phyloP scores from a whole-genome alignment of 2,113 vertebrate species.

The Ageneiosus marmoratus region DNA sequence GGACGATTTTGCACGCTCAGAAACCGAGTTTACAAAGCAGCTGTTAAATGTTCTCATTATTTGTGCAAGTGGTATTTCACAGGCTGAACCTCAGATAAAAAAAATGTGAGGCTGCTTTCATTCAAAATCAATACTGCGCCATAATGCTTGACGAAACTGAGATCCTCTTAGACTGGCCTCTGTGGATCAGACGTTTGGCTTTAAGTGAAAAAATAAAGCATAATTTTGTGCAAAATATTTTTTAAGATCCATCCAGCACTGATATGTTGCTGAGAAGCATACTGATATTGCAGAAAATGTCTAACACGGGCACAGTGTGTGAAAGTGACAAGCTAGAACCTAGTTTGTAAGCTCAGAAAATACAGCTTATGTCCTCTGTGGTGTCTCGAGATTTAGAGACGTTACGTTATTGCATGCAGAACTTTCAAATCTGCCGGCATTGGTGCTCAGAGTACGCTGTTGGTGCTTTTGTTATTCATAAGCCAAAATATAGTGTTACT shows the following conservation, averaged over 20 bases:
- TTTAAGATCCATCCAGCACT: neutral
- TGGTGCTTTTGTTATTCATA: conserved; percentile 44
- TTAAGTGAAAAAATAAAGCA: neutral
- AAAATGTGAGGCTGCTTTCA: conserved; percentile 19
- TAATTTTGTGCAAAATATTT: neutral
- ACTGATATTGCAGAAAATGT: neutral
- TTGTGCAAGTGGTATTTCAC: conserved; percentile 2
- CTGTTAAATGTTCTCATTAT: conserved; percentile 15
- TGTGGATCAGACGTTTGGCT: neutral
- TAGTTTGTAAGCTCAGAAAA: neutral
- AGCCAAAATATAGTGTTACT: conserved; percentile 47
- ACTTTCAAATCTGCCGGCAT: conserved; percentile 23
- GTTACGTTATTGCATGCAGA: conserved; percentile 4
- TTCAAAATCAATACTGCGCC: conserved; percentile 28
- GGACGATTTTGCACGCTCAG: neutral
- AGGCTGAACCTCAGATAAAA: neutral
- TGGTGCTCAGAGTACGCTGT: conserved; percentile 33
- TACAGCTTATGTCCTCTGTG: neutral
- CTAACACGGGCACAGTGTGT: neutral
- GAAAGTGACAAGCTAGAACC: neutral
- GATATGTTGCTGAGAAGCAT: neutral
- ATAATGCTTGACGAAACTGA: neutral
- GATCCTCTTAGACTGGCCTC: neutral
- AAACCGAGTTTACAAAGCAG: conserved; percentile 8
- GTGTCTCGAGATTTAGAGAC: neutral